Evolutionary conservation across 2,888 invertebrate species (phyloP), one percentile per base, ranked within the genome.

Genomic region (Megamerina dolium): DNA sequence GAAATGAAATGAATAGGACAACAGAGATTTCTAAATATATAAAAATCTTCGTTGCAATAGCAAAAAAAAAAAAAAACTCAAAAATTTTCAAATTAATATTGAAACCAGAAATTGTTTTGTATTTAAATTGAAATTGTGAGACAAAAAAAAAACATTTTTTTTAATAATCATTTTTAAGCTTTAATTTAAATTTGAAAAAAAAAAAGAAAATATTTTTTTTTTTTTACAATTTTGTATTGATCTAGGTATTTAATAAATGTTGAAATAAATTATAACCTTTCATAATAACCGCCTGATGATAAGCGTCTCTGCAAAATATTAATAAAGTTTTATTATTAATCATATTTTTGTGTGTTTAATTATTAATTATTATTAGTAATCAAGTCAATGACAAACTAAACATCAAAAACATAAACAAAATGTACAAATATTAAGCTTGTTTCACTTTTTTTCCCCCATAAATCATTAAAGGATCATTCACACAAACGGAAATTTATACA

Each of bases 271-370:
- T 56, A 65, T 69, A 68, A 68, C 68, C 68, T 68, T 68, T 68
- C 68, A 68, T 68, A 69, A 67, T 69, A 69, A 68, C 68, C 67
- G 69, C 67, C 67, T 65, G 68, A 64, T 69, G 68, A 66, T 67
- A 68, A 68, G 67, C 69, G 68, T 63, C 64, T 69, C 68, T 68
- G 68, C 68, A 68, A 68, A 69, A 69, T 68, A 68, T 68, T 68
- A 68, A 68, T 65, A 67, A 66, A 64, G 56, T 61, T 57, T 60
- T 37, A 37, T 43, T 46, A 32, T 40, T 43, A 40, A 43, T 35
- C 30, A 32, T 41, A 45, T 42, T 42, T 39, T 45, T 39, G 42
- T 48, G 35, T 23, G 26, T 41, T 30, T 34, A n/a, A n/a, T n/a
- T n/a, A n/a, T n/a, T n/a, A n/a, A n/a, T n/a, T 8, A 23, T 23